Percentiles rank a stretch among this genome's conserved stretches.
Conservation (phyloP, 1,140 invertebrate species). For the Philaenus spumarius region DNA sequence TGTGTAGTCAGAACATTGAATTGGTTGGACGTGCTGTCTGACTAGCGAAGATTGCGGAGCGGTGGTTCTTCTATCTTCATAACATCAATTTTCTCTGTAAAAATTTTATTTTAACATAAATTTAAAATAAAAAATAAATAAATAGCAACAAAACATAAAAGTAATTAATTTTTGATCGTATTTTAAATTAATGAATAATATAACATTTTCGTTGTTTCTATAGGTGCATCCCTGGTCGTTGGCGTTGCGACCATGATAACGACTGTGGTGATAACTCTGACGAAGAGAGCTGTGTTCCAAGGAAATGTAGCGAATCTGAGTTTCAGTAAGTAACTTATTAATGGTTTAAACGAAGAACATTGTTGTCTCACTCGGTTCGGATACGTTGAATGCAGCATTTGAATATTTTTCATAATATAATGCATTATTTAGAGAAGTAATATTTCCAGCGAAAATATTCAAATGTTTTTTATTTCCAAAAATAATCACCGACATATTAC, state of each 20-base stretch:
- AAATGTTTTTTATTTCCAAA: no score
- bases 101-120: background rate
- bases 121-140: background rate
- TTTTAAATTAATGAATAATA: no score
- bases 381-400: no score
- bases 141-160: background rate
- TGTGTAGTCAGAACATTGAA: background rate
- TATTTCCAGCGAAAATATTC: no score
- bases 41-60: no score
- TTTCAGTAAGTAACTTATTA: constrained; percentile 37
- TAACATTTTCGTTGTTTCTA: constrained; percentile 11
- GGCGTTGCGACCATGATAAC: constrained; percentile 56
- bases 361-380: no score
- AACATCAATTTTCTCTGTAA: background rate
- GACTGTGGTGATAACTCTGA: constrained; percentile 42
- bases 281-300: constrained; percentile 43
- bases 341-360: no score
- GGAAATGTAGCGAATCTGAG: constrained; percentile 58
- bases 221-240: constrained; percentile 61
- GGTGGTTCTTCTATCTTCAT: no score
- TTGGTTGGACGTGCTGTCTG: no score
- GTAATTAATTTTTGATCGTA: background rate
- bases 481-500: no score
- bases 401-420: no score
- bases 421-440: no score